Conservation (phyloP, 2,797 vertebrate species). For the Margarornis squamiger region DNA sequence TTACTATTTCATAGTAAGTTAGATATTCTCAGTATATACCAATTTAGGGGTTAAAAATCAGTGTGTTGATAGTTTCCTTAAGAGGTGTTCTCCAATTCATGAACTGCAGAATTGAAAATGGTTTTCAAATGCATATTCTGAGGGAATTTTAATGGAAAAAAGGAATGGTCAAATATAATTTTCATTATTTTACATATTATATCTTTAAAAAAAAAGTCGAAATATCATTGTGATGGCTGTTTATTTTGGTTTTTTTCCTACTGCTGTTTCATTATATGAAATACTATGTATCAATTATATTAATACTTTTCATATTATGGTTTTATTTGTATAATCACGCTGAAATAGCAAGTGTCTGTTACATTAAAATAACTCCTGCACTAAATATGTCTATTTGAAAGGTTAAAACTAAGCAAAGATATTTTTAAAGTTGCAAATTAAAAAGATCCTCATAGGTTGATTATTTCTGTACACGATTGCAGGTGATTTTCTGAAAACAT, state of each 20-base stretch:
- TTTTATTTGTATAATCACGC: background rate
- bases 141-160: background rate
- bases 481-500: slow-evolving; percentile 92
- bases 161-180: background rate
- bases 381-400: background rate
- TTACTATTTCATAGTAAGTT: background rate
- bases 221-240: background rate
- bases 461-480: background rate
- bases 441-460: background rate
- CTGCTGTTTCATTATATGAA: background rate
- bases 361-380: background rate
- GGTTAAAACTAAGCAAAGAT: background rate
- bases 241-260: background rate
- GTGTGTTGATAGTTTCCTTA: background rate
- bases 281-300: background rate
- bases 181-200: background rate
- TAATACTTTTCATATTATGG: background rate
- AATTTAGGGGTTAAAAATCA: background rate
- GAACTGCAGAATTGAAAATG: background rate
- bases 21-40: background rate
- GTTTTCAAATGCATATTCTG: background rate
- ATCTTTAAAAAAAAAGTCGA: background rate
- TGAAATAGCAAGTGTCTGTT: background rate
- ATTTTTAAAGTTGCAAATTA: background rate
- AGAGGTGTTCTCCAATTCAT: background rate